Evolutionary conservation across 2,113 vertebrate genomes (phyloP), one percentile per base, ranked within the genome.

Genomic region (Sylvilagus bachmani): DNA sequence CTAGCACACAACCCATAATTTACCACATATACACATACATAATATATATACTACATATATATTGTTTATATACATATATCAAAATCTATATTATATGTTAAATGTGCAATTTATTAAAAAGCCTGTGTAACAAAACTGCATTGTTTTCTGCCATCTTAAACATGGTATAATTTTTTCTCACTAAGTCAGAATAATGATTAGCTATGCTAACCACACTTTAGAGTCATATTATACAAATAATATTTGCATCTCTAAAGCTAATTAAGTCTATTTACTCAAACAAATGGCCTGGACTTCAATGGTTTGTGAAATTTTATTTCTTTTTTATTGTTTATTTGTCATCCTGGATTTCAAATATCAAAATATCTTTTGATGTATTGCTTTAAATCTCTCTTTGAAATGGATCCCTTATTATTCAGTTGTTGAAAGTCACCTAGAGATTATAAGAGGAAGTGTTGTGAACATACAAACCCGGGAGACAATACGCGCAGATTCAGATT

Each of bases 281-380:
- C 2, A 33, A 83, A 80, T 38, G 22, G 33, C 29, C 58, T 44
- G 4, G 29, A 53, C 62, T 33, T 84, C 38, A 31, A 17, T 8
- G 25, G 29, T 38, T 86, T 82, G 21, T 64, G 24, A 86, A 86
- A 61, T 58, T 82, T 80, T 81, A 44, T 89, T 89, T 92, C 16
- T 11, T 64, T 92, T 79, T 92, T 62, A n/a, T 38, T 71, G 6
- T 38, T 84, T 92, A 55, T 74, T 90, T 75, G 10, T 89, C 75
- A 13, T 62, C 10, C 27, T 11, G 70, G 53, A 78, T 55, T 93
- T 89, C 5, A 61, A 74, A 70, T 73, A 62, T 12, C 21, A 75
- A 38, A 77, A 81, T 78, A 1, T 53, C 11, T 53, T 70, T 70
- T 80, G 29, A 74, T 53, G n/a, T 78, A 55, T 82, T 77, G 11